Conservation (phyloP, 2,797 vertebrate species). For the Pantherophis alleghaniensis region DNA sequence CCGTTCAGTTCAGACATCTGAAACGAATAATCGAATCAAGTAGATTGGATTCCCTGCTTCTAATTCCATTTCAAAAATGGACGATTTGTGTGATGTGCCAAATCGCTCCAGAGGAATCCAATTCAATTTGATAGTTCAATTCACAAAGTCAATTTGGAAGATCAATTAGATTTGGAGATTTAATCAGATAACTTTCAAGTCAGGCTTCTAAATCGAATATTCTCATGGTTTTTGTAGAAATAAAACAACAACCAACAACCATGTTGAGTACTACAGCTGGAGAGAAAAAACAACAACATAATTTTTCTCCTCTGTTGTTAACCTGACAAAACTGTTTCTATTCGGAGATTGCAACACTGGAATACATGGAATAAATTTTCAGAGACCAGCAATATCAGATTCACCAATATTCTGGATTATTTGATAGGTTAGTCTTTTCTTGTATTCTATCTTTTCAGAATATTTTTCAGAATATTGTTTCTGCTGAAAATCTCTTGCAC, state of each 20-base stretch:
- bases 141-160: not conserved
- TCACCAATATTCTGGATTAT: not conserved
- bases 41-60: not conserved
- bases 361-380: not conserved
- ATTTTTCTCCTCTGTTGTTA: not conserved
- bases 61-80: not conserved
- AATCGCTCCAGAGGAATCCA: not conserved
- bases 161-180: not conserved
- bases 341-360: not conserved
- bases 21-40: not conserved
- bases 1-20: not conserved
- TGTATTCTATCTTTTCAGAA: slow-evolving; percentile 31
- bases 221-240: not conserved
- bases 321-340: not conserved
- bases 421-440: not conserved
- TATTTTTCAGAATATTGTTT: not conserved
- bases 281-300: not conserved
- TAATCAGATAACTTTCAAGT: not conserved
- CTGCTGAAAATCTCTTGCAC: slow-evolving; percentile 43
- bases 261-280: not conserved
- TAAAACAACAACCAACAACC: not conserved
- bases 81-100: not conserved
- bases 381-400: slow-evolving; percentile 26
- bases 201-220: not conserved
- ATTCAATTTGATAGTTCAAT: not conserved